Percentiles rank a stretch among this genome's conserved stretches.
These are phyloP conservation scores for Phyllotreta striolata DNA, from an alignment of 2,888 invertebrate genomes.

Conservation along the genomic window DNA sequence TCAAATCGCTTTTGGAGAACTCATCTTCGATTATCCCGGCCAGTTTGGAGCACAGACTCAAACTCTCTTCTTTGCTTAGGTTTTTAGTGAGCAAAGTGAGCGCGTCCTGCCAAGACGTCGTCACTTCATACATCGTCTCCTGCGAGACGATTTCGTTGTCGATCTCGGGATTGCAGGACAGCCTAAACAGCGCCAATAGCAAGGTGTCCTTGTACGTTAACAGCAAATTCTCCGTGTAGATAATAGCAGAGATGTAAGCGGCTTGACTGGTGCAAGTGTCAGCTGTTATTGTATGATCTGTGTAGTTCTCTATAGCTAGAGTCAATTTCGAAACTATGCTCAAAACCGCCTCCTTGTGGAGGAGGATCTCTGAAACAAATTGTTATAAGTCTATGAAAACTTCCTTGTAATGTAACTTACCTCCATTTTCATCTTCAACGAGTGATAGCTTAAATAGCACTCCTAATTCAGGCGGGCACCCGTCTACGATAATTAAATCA, in stretches of 20 bases:
- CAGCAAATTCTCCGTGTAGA: conserved; percentile 62
- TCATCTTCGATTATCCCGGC: conserved; percentile 42
- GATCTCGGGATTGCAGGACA: conserved; percentile 59
- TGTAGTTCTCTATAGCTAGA: conserved; percentile 53
- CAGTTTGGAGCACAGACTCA: conserved; percentile 40
- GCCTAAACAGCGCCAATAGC: conserved; percentile 62
- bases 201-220: conserved; percentile 59
- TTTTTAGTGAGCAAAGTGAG: conserved; percentile 52
- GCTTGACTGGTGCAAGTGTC: conserved; percentile 65
- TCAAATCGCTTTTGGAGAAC: conserved; percentile 36
- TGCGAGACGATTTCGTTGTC: conserved; percentile 57
- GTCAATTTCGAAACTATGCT: conserved; percentile 60
- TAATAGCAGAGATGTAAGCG: conserved; percentile 63
- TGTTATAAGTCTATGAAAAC: too few species aligned
- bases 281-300: conserved; percentile 53
- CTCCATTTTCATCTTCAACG: conserved; percentile 58
- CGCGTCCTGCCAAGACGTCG: conserved; percentile 68
- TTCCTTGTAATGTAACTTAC: too few species aligned
- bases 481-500: conserved; percentile 53
- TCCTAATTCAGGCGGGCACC: conserved; percentile 54
- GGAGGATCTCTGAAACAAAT: conserved; percentile 59
- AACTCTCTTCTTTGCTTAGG: conserved; percentile 40
- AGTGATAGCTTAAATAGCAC: conserved; percentile 56
- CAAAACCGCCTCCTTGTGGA: conserved; percentile 58
- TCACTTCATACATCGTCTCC: conserved; percentile 67